Base-by-base conservation (phyloP, 2,113 vertebrate genomes). In the Dendropsophus ebraccatus region DNA sequence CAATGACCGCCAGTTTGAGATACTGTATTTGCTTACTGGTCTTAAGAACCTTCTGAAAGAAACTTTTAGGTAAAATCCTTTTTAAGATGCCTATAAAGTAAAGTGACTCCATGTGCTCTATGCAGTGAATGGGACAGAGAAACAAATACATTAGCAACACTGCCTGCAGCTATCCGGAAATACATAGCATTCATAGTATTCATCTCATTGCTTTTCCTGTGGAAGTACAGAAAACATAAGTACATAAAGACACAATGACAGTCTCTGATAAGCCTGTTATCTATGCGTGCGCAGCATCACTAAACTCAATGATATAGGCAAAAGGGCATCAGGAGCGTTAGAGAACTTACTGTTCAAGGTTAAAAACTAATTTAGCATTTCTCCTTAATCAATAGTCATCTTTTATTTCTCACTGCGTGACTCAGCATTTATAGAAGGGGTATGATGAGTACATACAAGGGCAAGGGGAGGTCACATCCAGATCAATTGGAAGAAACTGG, bases 371-470 rank as follows among this genome's bases (percentile, higher is more conserved):
- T 86, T 73, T 86, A 49, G 52, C n/a, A n/a, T 73, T 45, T 73
- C 50, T 73, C 5, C 37, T 49, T 86, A 86, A 86, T 86, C 85
- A 81, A 86, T 86, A 86, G 67, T 32, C 67, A 70, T 56, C 76
- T 86, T 75, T 79, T 54, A 58, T 80, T 86, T 72, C 75, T 70
- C 28, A 28, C 82, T 49, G 21, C 41, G 54, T 86, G 76, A 80
- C 60, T 80, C 45, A 56, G 62, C 70, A 69, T 54, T 60, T 81
- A 81, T 70, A 70, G 76, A 70, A 54, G 80, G 76, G 76, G n/a
- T 16, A 70, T 5, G 21, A 21, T 7, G 35, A 37, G 73, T 69
- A 12, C 21, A 45, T 14, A 25, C 58, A 78, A 85, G 75, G 60
- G 28, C 47, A 78, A 54, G 11, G 13, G 10, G 47, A 78, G 58